phyloP scores from a whole-genome alignment of 2,888 invertebrate species.

The Rotaria magnacalcarata region DNA sequence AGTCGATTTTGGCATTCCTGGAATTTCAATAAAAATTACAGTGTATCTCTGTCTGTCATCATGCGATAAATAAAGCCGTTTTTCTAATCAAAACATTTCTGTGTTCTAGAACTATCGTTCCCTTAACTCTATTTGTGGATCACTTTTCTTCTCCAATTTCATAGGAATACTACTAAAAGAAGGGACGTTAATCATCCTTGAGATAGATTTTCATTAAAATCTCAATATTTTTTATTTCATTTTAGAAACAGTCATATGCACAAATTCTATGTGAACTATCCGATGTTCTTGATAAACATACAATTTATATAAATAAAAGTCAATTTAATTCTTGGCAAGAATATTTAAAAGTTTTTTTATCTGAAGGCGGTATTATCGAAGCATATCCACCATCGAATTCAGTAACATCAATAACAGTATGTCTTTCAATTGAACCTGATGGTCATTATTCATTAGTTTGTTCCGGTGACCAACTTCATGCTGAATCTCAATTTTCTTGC shows the following conservation, averaged over 20 bases:
- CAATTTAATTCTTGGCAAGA: slow-evolving; percentile 30
- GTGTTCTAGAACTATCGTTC: too few relatives aligned
- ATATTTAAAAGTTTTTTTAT: not conserved
- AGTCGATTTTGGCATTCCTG: too few relatives aligned
- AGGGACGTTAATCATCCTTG: too few relatives aligned
- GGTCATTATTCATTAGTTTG: slow-evolving; percentile 52
- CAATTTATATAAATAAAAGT: slow-evolving; percentile 51
- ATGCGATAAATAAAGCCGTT: too few relatives aligned
- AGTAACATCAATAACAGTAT: slow-evolving; percentile 56
- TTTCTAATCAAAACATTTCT: too few relatives aligned
- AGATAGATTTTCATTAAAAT: too few relatives aligned
- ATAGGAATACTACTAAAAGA: too few relatives aligned
- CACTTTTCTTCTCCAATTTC: too few relatives aligned
- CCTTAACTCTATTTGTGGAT: too few relatives aligned
- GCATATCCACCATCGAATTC: slow-evolving; percentile 58
- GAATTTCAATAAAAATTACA: too few relatives aligned
- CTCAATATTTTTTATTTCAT: slow-evolving; percentile 35
- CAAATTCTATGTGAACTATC: slow-evolving; percentile 57
- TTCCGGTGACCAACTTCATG: slow-evolving; percentile 58
- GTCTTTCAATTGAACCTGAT: slow-evolving; percentile 57
- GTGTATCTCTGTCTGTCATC: too few relatives aligned
- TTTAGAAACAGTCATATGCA: slow-evolving; percentile 56
- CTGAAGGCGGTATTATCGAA: slow-evolving; percentile 58
- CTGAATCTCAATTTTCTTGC: slow-evolving; percentile 54
- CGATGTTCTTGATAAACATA: slow-evolving; percentile 52